Evolutionary conservation across 2,888 invertebrate species (phyloP).

Genomic region (Chrysomela aeneicollis): DNA sequence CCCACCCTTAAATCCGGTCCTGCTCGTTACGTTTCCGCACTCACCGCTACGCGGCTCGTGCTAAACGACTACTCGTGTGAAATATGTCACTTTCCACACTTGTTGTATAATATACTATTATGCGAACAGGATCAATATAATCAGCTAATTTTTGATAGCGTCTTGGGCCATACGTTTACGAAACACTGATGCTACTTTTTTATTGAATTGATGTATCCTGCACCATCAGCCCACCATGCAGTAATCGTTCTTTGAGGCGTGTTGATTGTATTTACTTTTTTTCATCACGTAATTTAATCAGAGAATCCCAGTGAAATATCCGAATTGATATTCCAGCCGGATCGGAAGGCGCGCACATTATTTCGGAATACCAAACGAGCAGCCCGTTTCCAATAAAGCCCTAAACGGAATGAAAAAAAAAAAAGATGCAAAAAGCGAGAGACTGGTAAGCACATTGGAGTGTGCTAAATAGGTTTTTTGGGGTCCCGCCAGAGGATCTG

Average conservation of each 20-base stretch:
- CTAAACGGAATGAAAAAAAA: not conserved
- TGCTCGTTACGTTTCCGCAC: no score
- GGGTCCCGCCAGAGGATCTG: constrained; percentile 35
- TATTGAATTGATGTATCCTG: not conserved
- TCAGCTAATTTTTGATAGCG: no score
- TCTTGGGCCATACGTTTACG: no score
- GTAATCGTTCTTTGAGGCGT: not conserved
- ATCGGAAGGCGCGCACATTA: not conserved
- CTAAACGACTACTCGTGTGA: no score
- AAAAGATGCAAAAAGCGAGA: constrained; percentile 19
- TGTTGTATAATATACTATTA: no score
- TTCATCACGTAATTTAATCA: not conserved
- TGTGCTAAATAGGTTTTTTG: constrained; percentile 39
- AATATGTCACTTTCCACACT: no score
- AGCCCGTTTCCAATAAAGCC: not conserved
- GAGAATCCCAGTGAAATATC: not conserved
- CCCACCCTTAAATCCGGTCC: no score
- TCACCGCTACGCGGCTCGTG: no score
- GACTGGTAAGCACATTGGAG: constrained; percentile 9
- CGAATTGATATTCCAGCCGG: not conserved
- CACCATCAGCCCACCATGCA: not conserved
- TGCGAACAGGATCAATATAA: no score
- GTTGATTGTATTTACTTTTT: not conserved
- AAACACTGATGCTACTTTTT: no score
- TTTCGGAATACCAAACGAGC: not conserved